phyloP scores from a whole-genome alignment of 2,888 invertebrate genomes.

The Acleris holmiana region DNA sequence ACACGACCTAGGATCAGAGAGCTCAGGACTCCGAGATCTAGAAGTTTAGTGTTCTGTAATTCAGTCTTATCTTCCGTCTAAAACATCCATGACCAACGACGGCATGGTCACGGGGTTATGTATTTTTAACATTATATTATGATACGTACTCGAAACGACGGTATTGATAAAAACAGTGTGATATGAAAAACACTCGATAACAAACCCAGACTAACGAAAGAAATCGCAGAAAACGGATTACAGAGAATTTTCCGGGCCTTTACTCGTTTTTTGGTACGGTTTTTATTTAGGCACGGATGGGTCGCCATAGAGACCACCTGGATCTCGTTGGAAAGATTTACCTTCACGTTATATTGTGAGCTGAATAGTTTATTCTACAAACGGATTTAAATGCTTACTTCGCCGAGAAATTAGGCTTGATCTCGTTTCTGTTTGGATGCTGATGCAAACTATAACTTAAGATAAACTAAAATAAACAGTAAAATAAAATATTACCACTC shows the following conservation, averaged over 20 bases:
- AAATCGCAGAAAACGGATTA: slow-evolving; percentile 49
- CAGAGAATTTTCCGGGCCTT: slow-evolving; percentile 46
- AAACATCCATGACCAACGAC: background rate
- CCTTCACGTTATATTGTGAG: slow-evolving; percentile 74
- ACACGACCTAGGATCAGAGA: background rate
- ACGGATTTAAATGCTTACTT: slow-evolving; percentile 58
- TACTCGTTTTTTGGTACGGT: slow-evolving; percentile 45
- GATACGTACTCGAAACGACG: too few relatives aligned
- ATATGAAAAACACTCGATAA: slow-evolving; percentile 23
- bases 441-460: background rate
- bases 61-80: background rate
- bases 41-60: slow-evolving; percentile 22
- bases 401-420: background rate
- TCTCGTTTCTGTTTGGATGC: background rate
- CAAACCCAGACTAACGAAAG: slow-evolving; percentile 40
- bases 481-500: background rate
- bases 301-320: slow-evolving; percentile 70
- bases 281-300: slow-evolving; percentile 55
- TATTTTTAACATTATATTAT: too few relatives aligned
- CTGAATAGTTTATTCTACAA: slow-evolving; percentile 74
- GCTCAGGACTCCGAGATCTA: slow-evolving; percentile 2
- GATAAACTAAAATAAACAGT: background rate
- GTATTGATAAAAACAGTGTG: slow-evolving; percentile 7
- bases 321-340: slow-evolving; percentile 73
- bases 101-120: too few relatives aligned